A percentile compares a stretch with the other conserved stretches of the same genome.
Conservation (phyloP, 1,140 invertebrate species). For the Drosophila mayri region DNA sequence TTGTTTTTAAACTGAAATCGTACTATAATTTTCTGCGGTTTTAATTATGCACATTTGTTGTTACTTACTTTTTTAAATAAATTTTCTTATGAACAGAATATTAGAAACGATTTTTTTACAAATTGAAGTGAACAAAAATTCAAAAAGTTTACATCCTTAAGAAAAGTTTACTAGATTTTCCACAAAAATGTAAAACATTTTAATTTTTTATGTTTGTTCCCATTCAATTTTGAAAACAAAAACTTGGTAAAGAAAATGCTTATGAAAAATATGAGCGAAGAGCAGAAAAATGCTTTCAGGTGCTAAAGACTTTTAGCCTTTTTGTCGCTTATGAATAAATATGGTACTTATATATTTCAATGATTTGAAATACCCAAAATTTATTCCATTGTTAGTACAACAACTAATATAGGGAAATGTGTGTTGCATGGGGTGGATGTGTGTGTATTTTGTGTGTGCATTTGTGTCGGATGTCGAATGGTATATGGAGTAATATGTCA, state of each 20-base stretch:
- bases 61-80: background rate
- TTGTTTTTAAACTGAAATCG: background rate
- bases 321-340: background rate
- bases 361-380: background rate
- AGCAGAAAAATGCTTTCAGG: background rate
- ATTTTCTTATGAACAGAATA: background rate
- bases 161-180: background rate
- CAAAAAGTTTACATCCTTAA: too few relatives aligned
- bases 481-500: slow-evolving; percentile 15
- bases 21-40: background rate
- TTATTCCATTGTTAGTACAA: slow-evolving; percentile 27
- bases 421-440: slow-evolving; percentile 27
- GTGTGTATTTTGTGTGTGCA: slow-evolving; percentile 34
- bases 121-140: background rate
- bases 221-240: too few relatives aligned
- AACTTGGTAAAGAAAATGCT: too few relatives aligned
- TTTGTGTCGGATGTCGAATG: slow-evolving; percentile 32
- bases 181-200: background rate
- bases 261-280: background rate
- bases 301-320: too few relatives aligned
- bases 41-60: too few relatives aligned
- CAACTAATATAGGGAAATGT: slow-evolving; percentile 22
- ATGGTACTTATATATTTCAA: background rate
- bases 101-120: too few relatives aligned
- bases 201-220: too few relatives aligned